Base-by-base conservation (phyloP, 2,113 vertebrate species). In the Ondatra zibethicus region DNA sequence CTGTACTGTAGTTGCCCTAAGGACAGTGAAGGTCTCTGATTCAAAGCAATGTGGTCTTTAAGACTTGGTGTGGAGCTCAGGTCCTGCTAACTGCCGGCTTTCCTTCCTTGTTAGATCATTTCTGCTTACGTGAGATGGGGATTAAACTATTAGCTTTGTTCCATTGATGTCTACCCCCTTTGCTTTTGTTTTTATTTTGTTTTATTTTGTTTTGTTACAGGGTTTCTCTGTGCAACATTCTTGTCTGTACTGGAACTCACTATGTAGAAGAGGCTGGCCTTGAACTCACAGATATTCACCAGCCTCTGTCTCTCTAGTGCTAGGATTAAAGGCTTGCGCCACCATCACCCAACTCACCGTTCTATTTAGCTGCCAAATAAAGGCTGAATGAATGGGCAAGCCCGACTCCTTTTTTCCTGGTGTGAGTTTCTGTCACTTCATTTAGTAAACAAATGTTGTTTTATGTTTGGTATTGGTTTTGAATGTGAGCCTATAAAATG, bases 341-440 rank as follows among this genome's bases (percentile, higher is more conserved):
- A 47, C 47, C 47, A 47, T 7, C 47, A 47, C 47, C 47, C 47
- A 47, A 47, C 47, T 47, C 47, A 47, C 47, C 47, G 7, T 47
- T 47, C 55, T 80, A 0, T 86, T 12, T 36, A 82, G 42, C 89
- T 80, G 45, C 13, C 86, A 72, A 81, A 50, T 17, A 82, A 92
- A 80, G 81, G 29, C 13, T 4, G 6, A 47, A 47, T 81, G 36
- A 77, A 90, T 50, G 27, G 36, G 23, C 68, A 45, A 70, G 36
- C 21, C 86, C 8, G 47, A 47, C 47, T 47, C 68, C 47, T 47
- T 55, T 36, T 72, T 5, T 61, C 39, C 73, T 93, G 12, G 63
- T 97, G 36, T 95, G 39, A 93, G 42, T 58, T 91, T 87, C 81
- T 93, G 19, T 89, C 45, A 72, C 86, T 93, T 86, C 65, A 81